A percentile compares a stretch with the other conserved stretches of the same genome.
phyloP scores from a whole-genome alignment of 1,140 invertebrate species.

The Andrena cerasifolii region DNA sequence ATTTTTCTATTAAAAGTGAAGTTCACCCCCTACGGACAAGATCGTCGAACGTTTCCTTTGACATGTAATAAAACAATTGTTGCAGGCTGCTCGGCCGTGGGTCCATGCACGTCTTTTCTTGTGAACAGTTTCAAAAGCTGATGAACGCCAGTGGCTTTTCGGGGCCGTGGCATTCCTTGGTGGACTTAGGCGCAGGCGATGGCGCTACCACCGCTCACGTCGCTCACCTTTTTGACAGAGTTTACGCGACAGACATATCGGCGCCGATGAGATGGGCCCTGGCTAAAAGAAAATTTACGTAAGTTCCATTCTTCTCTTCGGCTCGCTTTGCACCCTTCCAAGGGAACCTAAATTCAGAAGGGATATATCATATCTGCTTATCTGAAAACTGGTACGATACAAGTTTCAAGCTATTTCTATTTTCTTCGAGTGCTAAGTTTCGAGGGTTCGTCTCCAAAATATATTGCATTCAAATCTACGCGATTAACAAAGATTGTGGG shows the following conservation, averaged over 20 bases:
- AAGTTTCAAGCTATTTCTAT: too few relatives aligned
- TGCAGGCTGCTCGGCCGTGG: conserved; percentile 91
- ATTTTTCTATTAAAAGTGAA: too few relatives aligned
- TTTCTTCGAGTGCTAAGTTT: too few relatives aligned
- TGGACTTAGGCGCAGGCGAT: conserved; percentile 96
- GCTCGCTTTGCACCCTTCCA: too few relatives aligned
- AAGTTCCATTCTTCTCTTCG: conserved; percentile 23
- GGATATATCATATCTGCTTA: too few relatives aligned
- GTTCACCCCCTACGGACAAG: too few relatives aligned
- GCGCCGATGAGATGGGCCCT: conserved; percentile 90
- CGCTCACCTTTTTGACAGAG: conserved; percentile 86
- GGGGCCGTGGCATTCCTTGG: conserved; percentile 83
- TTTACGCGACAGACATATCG: conserved; percentile 95
- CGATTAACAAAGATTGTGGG: too few relatives aligned
- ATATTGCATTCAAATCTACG: too few relatives aligned
- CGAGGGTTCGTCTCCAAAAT: too few relatives aligned
- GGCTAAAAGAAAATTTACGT: conserved; percentile 87
- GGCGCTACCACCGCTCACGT: conserved; percentile 92
- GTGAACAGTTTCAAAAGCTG: conserved; percentile 87
- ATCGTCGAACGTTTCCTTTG: background rate
- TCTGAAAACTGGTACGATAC: too few relatives aligned
- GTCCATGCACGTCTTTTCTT: conserved; percentile 96
- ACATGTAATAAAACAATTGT: conserved; percentile 45
- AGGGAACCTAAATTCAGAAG: too few relatives aligned
- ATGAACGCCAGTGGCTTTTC: conserved; percentile 80